Evolutionary conservation across 2,888 invertebrate species (phyloP), one percentile per base, ranked within the genome.

Genomic region (Megalurothrips usitatus): DNA sequence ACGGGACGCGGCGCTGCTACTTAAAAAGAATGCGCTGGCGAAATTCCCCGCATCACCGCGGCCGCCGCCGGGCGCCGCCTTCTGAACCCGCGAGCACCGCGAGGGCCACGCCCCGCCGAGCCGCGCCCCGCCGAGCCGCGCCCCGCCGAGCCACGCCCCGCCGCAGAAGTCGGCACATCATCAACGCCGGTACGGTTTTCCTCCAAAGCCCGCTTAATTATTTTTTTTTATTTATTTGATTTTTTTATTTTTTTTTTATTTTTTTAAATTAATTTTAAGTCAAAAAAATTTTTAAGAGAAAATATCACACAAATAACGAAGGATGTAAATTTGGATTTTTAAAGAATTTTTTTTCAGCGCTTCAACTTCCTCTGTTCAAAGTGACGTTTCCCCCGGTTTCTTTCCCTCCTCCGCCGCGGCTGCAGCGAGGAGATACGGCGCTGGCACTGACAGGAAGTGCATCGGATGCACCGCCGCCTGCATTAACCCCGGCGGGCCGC

Each of bases 11-110:
- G 3, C 34, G 34, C 34, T 43, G 34, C 34, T 43, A 75, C 68
- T 75, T 75, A 75, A 75, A 75, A 75, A 26, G 68, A 26, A 75
- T 75, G 68, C 68, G 68, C 68, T 75, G 68, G 68, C 68, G 26
- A 26, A 75, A 75, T 19, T 58, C 19, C 19, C 58, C 14, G 14
- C 58, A 14, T 6, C 58, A 17, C 58, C 58, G 58, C 58, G 14
- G 19, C 58, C 19, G 58, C 58, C 17, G 58, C 58, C 58, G 17
- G 34, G 3, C 34, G 34, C 34, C 34, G 34, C 34, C 34, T 43
- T 6, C 6, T 9, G 10, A 17, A 17, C 1, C 58, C 58, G 58
- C 14, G 58, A 0, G 19, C 58, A 3, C 34, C 3, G 3, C 3
- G 3, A 2, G 3, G 34, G 34, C 6, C 34, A 6, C 34, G 34